Evolutionary conservation across 2,888 invertebrate genomes (phyloP).

Genomic region (Orchesellides sinensis): DNA sequence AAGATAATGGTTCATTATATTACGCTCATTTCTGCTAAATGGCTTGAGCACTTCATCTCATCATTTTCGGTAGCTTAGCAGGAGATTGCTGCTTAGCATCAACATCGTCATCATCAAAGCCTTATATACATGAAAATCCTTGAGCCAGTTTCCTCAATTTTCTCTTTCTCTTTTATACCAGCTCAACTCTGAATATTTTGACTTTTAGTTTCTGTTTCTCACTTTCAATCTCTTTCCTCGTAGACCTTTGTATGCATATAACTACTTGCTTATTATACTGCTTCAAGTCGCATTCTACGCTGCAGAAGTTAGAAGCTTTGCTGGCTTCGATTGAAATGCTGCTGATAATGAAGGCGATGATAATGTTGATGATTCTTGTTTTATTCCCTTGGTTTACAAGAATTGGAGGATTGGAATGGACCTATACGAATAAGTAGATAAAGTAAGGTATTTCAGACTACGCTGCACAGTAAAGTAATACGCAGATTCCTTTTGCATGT

Average conservation of each 20-base stretch:
- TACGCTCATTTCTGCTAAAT: conserved; percentile 72
- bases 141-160: conserved; percentile 40
- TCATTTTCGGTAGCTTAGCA: conserved; percentile 66
- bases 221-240: background rate
- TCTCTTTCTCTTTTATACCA: conserved; percentile 16
- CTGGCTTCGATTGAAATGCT: conserved; percentile 8
- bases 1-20: conserved; percentile 72
- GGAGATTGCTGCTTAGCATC: conserved; percentile 22
- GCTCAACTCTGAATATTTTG: conserved; percentile 5
- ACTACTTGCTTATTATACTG: too few species aligned
- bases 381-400: background rate
- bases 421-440: background rate
- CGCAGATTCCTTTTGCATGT: too few species aligned
- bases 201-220: conserved; percentile 5
- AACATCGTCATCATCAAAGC: conserved; percentile 29
- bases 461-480: too few species aligned
- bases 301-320: too few species aligned
- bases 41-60: conserved; percentile 70
- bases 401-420: background rate
- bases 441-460: too few species aligned
- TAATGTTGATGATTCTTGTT: conserved; percentile 21
- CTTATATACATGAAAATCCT: conserved; percentile 28
- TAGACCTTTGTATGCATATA: too few species aligned
- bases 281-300: too few species aligned
- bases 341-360: conserved; percentile 21